Base-by-base conservation (phyloP, 2,888 invertebrate genomes). In the Stegophylla sp. region DNA sequence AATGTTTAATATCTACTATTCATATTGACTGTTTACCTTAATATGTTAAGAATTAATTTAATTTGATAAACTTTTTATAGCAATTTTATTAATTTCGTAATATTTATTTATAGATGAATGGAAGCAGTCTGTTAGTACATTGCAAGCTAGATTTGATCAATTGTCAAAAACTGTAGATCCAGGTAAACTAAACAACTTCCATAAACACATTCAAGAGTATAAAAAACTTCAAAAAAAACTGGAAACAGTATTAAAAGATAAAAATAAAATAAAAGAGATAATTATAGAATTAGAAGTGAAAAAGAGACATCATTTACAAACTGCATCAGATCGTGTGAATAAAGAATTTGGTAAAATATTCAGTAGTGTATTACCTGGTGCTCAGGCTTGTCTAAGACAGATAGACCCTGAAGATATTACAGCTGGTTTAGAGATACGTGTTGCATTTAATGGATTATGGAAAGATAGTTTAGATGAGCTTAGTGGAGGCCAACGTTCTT, bases 281-380 rank as follows among this genome's bases (percentile, higher is more conserved):
- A 97, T 99, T 85, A 89, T 90, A 26, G 93, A 94, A 85, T 89
- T 98, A 86, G 98, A 99, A 87, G 91, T 93, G 85, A 94, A 96
- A 88, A 98, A 98, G 87, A 92, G 93, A 85, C 90, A 90, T 83
- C 93, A 95, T 13, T 88, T 98, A 20, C 88, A 91, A 76, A 88
- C 91, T 76, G 98, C 98, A 3, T 95, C 94, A 90, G 90, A 91
- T 84, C 91, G 92, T 85, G 96, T 99, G 0, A 96, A 96, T 86
- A 89, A 90, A 85, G 97, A 98, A 88, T 98, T 99, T 87, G 94
- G 95, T 13, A 93, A 94, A 45, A 99, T 99, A 86, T 98, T 98
- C 88, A 91, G 92, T 83, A 92, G 94, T 1, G 88, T 99, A 83
- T 88, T 99, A 84, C 96, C 97, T 2, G 97, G 97, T 0, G 94